Percentiles rank a stretch among this genome's conserved stretches.
Evolutionary conservation across 2,113 vertebrate genomes (phyloP).

Genomic region (Neogobius melanostomus): DNA sequence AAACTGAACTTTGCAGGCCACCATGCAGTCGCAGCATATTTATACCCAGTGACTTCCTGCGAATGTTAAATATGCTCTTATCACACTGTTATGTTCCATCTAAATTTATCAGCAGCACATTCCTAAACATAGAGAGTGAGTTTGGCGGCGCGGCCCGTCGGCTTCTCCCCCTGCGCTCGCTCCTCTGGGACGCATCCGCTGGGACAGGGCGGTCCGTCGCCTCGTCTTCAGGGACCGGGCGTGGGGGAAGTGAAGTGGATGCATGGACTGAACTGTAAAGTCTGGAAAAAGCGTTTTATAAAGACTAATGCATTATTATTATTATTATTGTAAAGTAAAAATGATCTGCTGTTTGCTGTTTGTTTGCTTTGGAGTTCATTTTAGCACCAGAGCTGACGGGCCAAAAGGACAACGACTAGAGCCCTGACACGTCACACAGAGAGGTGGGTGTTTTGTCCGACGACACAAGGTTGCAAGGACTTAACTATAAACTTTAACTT

Average conservation of each 20-base stretch:
- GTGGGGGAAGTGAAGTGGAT: constrained; percentile 71
- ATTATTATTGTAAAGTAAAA: too few relatives aligned
- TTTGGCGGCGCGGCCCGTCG: not conserved
- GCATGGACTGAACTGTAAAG: not conserved
- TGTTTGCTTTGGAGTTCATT: too few relatives aligned
- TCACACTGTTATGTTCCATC: not conserved
- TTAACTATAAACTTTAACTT: too few relatives aligned
- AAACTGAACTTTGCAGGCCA: constrained; percentile 15
- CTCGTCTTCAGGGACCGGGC: constrained; percentile 37
- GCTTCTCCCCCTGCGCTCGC: constrained; percentile 50
- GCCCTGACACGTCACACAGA: too few relatives aligned
- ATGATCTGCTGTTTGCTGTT: too few relatives aligned
- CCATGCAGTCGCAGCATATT: constrained; percentile 22
- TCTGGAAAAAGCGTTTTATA: too few relatives aligned
- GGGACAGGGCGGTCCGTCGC: constrained; percentile 49
- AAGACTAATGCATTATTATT: too few relatives aligned
- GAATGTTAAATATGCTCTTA: constrained; percentile 5
- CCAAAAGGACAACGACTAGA: too few relatives aligned
- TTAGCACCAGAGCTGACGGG: too few relatives aligned
- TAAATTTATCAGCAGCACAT: not conserved
- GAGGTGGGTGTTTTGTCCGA: too few relatives aligned
- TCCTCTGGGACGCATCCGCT: constrained; percentile 50
- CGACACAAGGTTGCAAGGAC: too few relatives aligned
- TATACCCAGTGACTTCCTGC: not conserved
- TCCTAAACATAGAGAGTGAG: not conserved